A percentile compares a stretch with the other conserved stretches of the same genome.
Evolutionary conservation across 2,113 vertebrate species (phyloP).

Genomic region (Pelmatolapia mariae): DNA sequence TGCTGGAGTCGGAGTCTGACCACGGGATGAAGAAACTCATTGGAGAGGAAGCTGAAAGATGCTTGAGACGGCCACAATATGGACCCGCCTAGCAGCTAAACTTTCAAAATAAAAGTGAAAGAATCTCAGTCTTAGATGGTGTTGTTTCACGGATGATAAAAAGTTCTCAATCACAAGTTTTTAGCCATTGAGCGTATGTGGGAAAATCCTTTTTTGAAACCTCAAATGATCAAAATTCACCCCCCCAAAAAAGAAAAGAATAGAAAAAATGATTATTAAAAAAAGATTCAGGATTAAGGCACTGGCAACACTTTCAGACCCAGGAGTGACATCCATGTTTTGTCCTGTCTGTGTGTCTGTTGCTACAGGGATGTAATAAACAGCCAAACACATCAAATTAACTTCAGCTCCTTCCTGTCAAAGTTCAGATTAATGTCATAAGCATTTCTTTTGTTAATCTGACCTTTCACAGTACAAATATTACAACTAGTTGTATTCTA

Average conservation of each 20-base stretch:
- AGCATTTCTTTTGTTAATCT: neutral
- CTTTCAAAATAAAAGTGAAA: neutral
- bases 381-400: too few species aligned
- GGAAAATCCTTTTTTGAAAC: neutral
- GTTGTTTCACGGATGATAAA: neutral
- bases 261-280: neutral
- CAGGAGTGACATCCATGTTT: too few species aligned
- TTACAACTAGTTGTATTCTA: neutral
- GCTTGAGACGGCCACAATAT: neutral
- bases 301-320: too few species aligned
- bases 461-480: neutral
- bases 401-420: too few species aligned
- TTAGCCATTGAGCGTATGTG: neutral
- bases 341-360: too few species aligned
- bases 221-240: too few species aligned
- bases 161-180: neutral
- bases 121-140: neutral
- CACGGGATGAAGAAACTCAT: neutral
- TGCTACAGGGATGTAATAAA: too few species aligned
- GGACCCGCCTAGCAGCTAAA: neutral
- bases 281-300: neutral
- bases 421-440: accelerated
- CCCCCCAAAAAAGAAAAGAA: too few species aligned
- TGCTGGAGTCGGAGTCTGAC: neutral
- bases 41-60: neutral